Percentiles rank a stretch among this genome's conserved stretches.
phyloP scores from a whole-genome alignment of 2,888 invertebrate genomes.

The Latrodectus hesperus region DNA sequence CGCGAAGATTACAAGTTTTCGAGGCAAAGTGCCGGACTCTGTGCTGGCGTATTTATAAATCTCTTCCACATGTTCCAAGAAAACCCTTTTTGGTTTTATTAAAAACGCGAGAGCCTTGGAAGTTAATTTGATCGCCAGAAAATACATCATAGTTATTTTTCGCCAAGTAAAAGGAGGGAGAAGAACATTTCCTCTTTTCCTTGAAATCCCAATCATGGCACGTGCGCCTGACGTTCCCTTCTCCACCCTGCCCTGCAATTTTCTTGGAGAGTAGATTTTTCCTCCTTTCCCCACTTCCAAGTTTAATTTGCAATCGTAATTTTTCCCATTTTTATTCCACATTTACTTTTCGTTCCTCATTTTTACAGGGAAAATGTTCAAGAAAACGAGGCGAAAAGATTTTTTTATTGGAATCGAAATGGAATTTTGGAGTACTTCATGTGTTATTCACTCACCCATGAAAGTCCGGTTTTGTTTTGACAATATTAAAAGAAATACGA shows the following conservation, averaged over 20 bases:
- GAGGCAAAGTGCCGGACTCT: constrained; percentile 9
- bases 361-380: too few species aligned
- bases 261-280: constrained; percentile 1
- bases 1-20: constrained; percentile 66
- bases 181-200: neutral
- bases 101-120: constrained; percentile 50
- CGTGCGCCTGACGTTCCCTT: constrained; percentile 51
- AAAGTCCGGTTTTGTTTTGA: too few species aligned
- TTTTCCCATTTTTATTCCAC: neutral
- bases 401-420: too few species aligned
- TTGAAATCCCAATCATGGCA: constrained; percentile 47
- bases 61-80: constrained; percentile 53
- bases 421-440: too few species aligned
- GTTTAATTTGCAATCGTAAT: constrained; percentile 14
- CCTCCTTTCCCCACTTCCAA: constrained; percentile 34
- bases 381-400: too few species aligned
- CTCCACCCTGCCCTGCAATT: constrained; percentile 34
- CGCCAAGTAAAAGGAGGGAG: neutral
- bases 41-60: constrained; percentile 62
- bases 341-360: neutral
- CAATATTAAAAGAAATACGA: too few species aligned
- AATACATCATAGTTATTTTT: constrained; percentile 54
- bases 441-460: too few species aligned
- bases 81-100: constrained; percentile 68
- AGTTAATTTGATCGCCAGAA: constrained; percentile 67